phyloP scores from a whole-genome alignment of 2,113 vertebrate species.

The Laterallus jamaicensis region DNA sequence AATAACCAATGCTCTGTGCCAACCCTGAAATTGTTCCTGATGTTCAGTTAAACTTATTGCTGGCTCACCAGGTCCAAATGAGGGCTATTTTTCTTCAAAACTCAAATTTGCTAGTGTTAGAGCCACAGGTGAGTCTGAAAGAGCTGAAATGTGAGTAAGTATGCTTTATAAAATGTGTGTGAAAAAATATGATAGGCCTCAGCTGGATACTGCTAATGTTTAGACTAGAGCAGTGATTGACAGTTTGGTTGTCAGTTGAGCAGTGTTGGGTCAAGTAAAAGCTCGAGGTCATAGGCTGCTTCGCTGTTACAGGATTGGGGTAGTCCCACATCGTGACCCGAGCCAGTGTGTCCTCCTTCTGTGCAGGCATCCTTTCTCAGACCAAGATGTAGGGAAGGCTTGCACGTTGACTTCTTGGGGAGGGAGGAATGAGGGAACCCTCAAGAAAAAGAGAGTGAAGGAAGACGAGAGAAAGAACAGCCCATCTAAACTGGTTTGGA shows the following conservation, averaged over 20 bases:
- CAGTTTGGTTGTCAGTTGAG: background rate
- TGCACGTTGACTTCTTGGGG: background rate
- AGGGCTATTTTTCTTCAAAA: background rate
- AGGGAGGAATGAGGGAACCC: background rate
- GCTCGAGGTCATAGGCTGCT: accelerated
- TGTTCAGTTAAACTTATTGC: background rate
- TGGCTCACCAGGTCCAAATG: background rate
- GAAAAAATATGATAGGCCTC: background rate
- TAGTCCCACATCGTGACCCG: background rate
- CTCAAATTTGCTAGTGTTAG: background rate
- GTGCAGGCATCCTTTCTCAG: background rate
- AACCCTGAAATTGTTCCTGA: background rate
- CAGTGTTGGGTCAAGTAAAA: background rate
- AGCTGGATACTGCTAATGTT: background rate
- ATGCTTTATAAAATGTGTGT: background rate
- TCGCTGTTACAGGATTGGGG: background rate
- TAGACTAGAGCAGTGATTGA: background rate
- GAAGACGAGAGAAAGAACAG: background rate
- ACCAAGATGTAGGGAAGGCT: background rate
- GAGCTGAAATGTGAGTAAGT: background rate
- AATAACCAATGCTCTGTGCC: background rate
- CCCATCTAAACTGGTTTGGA: background rate
- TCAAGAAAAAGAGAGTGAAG: background rate
- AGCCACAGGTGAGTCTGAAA: background rate
- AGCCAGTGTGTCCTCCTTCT: background rate